phyloP scores from a whole-genome alignment of 1,140 invertebrate genomes.

The Monomorium pharaonis region DNA sequence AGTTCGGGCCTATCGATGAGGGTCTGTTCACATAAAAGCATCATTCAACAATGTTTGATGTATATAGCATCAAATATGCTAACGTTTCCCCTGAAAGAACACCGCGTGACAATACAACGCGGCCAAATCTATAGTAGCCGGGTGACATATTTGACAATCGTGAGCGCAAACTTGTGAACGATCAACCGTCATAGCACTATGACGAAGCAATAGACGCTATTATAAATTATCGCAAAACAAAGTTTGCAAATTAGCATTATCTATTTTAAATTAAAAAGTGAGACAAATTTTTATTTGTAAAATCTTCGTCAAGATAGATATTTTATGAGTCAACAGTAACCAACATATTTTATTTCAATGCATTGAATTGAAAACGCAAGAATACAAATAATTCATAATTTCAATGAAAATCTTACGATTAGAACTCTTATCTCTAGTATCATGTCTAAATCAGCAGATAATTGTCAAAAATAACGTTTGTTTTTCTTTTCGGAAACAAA shows the following conservation, averaged over 20 bases:
- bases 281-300: not conserved
- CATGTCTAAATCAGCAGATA: not conserved
- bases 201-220: not conserved
- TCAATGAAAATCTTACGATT: not conserved
- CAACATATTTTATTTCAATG: not conserved
- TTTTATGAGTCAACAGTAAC: not conserved
- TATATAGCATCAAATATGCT: not conserved
- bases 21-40: constrained; percentile 5
- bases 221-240: constrained; percentile 2
- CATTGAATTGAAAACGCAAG: not conserved
- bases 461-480: not conserved
- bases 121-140: not conserved
- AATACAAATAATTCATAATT: not conserved
- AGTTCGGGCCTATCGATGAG: not conserved
- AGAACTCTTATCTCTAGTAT: not conserved
- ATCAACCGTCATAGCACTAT: not conserved
- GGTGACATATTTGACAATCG: constrained; percentile 18
- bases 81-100: constrained; percentile 6
- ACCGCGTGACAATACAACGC: not conserved
- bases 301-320: not conserved
- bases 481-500: not conserved
- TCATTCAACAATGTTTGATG: constrained; percentile 17
- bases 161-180: not conserved
- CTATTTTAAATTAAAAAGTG: not conserved
- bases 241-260: not conserved